A percentile compares a stretch with the other conserved stretches of the same genome.
Conservation (phyloP, 1,140 invertebrate genomes). For the Drosophila trapezifrons region DNA sequence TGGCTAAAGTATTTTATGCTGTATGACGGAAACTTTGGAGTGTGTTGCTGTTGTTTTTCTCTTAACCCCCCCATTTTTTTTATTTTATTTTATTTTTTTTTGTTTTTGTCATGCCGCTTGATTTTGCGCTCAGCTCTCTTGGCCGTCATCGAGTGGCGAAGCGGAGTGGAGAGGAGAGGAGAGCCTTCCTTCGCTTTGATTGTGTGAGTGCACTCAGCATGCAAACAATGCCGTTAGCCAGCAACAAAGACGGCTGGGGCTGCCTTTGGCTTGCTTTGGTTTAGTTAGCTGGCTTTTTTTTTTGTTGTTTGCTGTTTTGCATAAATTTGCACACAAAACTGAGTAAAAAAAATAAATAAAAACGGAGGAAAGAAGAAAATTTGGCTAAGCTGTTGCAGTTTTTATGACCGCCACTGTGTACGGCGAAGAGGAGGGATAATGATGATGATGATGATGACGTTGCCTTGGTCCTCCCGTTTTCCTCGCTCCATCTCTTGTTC, state of each 20-base stretch:
- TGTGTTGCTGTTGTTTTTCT: conserved; percentile 24
- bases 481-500: not conserved
- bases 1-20: conserved; percentile 65
- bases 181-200: conserved; percentile 27
- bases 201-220: conserved; percentile 57
- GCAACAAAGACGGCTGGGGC: conserved; percentile 37
- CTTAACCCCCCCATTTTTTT: not conserved
- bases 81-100: conserved; percentile 4
- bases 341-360: conserved; percentile 13
- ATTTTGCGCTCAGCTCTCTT: conserved; percentile 46
- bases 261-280: conserved; percentile 33
- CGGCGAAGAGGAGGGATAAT: conserved; percentile 35
- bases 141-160: conserved; percentile 47
- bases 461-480: conserved; percentile 32
- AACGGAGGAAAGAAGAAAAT: conserved; percentile 24
- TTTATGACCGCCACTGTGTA: conserved; percentile 65
- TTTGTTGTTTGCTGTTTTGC: conserved; percentile 42
- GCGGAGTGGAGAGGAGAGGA: not conserved
- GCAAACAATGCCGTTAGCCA: conserved; percentile 53
- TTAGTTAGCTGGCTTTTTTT: conserved; percentile 12
- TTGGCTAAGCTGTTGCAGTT: conserved; percentile 55
- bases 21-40: conserved; percentile 44
- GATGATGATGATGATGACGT: conserved; percentile 41
- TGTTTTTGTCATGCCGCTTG: conserved; percentile 58
- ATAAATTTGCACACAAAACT: conserved; percentile 56